Evolutionary conservation across 2,888 invertebrate species (phyloP), one percentile per base, ranked within the genome.

Genomic region (Cheilosia impressa): DNA sequence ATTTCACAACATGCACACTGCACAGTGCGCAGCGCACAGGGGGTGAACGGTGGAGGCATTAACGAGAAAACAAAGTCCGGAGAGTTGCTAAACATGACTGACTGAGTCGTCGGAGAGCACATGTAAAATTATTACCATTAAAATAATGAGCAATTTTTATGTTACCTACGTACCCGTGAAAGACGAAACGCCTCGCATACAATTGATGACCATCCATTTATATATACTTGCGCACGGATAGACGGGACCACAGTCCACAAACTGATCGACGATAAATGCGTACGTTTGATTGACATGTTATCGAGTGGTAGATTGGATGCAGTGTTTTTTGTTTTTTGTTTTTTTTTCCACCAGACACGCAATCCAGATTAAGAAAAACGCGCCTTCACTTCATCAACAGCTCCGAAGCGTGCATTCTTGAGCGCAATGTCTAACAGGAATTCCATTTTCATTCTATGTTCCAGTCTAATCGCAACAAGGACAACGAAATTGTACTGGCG

Each of bases 131-230:
- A 85, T 85, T 81, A 81, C 85, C 85, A 85, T 85, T 85, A 85
- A 85, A 85, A 72, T 85, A 85, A 81, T 85, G 81, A 85, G 85
- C 81, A 85, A 81, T 85, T 85, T 77, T 81, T 68, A 85, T 81
- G 85, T 81, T 85, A 72, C 58, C 62, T 13, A 22, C 50, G 66
- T 50, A 62, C 62, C 65, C 52, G 75, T 81, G 69, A 76, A 81
- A 9, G 22, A 50, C 41, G 38, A 50, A 73, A 81, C 55, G 68
- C 68, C 55, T 38, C 34, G 22, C 60, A 27, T 27, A 68, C 80
- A 68, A 69, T 75, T 75, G 80, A 69, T 75, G 75, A 68, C 24
- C 57, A 58, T 31, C 31, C 31, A 31, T 31, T 6, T 2, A 38
- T 4, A 31, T 13, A 10, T 13, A 38, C 38, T 38, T 38, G 13